These are phyloP conservation scores for Apostichopus japonicus DNA, from an alignment of 35 echinoderm and acorn worm species.

Conservation along the genomic window DNA sequence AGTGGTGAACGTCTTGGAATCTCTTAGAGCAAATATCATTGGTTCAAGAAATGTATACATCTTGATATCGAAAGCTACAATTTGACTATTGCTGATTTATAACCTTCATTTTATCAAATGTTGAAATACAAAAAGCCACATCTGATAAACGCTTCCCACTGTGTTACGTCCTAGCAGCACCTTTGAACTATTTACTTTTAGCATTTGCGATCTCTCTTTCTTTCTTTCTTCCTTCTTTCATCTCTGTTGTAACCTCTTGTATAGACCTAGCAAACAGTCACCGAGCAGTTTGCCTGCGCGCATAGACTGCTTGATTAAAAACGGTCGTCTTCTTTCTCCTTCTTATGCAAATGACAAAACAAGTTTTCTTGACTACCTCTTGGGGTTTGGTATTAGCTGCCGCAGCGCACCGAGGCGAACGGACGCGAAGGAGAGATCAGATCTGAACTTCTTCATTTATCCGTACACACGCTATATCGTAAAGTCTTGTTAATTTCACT, in stretches of 20 bases:
- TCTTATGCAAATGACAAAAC: background rate
- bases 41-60: too few relatives aligned
- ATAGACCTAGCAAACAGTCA: background rate
- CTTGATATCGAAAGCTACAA: too few relatives aligned
- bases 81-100: too few relatives aligned
- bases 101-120: too few relatives aligned
- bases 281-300: background rate
- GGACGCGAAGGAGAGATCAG: background rate
- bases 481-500: background rate
- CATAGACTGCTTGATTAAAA: background rate
- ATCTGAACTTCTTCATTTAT: background rate
- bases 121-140: background rate
- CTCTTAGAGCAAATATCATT: too few relatives aligned
- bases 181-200: too few relatives aligned
- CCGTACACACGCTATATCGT: background rate
- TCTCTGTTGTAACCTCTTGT: background rate
- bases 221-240: background rate
- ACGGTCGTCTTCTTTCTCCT: background rate
- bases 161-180: background rate
- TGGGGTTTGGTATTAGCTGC: background rate
- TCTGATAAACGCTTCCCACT: background rate
- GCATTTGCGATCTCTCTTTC: too few relatives aligned
- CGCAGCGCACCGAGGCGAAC: background rate
- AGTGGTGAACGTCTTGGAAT: too few relatives aligned
- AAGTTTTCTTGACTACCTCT: background rate